Base-by-base conservation (phyloP, 1,140 invertebrate species). In the Drosophila albomicans region DNA sequence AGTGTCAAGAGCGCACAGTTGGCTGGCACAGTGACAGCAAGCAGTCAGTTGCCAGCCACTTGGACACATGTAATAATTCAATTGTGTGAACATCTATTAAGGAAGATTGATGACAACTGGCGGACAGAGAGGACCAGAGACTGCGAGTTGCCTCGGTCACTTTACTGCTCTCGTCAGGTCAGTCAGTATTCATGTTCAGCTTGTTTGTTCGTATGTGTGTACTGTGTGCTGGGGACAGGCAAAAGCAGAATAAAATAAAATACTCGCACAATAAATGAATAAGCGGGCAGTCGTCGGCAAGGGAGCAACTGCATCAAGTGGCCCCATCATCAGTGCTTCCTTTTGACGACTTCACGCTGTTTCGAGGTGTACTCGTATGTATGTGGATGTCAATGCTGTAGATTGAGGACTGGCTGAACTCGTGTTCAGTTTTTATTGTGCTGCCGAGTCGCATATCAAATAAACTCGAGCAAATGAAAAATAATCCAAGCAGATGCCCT, bases 31-130 rank as follows among this genome's bases (percentile, higher is more conserved):
- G 58, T 51, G 67, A 48, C 68, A 65, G 59, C 68, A 65, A 52
- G 52, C 58, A 75, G 81, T 85, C 84, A 78, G 78, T 80, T 78
- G 85, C 81, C 81, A 76, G 86, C 71, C 81, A 89, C 85, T 89
- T 81, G 85, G 85, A 88, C 85, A 88, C 85, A 85, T 88, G 85
- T 89, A 89, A 89, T 89, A 89, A 89, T 89, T 89, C 85, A 89
- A 89, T 89, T 89, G 85, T 89, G 85, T 89, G 85, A 89, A 85
- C 86, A 89, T 89, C 85, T 89, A 89, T 89, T 89, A 89, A 89
- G 86, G 86, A 89, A 89, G 85, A 89, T 89, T 89, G 85, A 89
- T 89, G 85, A 89, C 86, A 81, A 75, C 71, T 81, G 68, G 38
- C 62, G 69, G 32, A 67, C 49, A 75, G 72, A 63, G 62, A 57